A percentile compares a stretch with the other conserved stretches of the same genome.
Conservation (phyloP, 2,888 invertebrate genomes). For the Pristionchus mayeri region DNA sequence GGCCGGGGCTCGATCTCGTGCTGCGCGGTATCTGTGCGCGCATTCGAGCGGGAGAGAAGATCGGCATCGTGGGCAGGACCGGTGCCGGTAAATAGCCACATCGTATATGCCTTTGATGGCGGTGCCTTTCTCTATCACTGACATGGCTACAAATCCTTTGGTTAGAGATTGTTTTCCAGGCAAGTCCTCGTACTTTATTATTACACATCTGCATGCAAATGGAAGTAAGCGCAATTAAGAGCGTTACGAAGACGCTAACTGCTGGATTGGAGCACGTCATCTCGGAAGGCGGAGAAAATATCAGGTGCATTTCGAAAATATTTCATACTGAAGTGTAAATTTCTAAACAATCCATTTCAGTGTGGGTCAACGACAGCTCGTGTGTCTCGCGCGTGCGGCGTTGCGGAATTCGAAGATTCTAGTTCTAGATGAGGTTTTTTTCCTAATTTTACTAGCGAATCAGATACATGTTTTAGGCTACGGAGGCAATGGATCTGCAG, state of each 20-base stretch:
- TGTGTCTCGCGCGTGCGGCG: conserved; percentile 29
- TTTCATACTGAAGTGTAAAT: not conserved
- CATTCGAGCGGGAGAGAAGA: conserved; percentile 83
- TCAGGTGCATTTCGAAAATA: conserved; percentile 56
- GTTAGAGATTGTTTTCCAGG: too few relatives aligned
- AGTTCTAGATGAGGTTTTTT: conserved; percentile 27
- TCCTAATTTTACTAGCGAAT: not conserved
- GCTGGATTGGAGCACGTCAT: conserved; percentile 61
- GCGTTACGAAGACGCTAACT: conserved; percentile 45
- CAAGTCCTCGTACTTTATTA: too few relatives aligned
- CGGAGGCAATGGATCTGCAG: conserved; percentile 39
- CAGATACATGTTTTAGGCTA: conserved; percentile 37
- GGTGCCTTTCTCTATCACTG: not conserved
- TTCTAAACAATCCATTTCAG: not conserved
- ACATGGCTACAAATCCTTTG: too few relatives aligned
- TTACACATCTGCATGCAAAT: too few relatives aligned
- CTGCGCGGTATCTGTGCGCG: conserved; percentile 86
- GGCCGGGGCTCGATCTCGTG: conserved; percentile 83
- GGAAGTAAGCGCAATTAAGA: conserved; percentile 51
- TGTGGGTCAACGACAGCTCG: conserved; percentile 40
- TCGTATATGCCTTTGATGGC: not conserved
- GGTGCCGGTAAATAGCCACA: conserved; percentile 67
- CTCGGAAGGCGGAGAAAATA: conserved; percentile 68
- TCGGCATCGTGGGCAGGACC: conserved; percentile 77
- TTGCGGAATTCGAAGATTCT: conserved; percentile 23